phyloP scores from a whole-genome alignment of 2,113 vertebrate genomes.

The Proteles cristata region DNA sequence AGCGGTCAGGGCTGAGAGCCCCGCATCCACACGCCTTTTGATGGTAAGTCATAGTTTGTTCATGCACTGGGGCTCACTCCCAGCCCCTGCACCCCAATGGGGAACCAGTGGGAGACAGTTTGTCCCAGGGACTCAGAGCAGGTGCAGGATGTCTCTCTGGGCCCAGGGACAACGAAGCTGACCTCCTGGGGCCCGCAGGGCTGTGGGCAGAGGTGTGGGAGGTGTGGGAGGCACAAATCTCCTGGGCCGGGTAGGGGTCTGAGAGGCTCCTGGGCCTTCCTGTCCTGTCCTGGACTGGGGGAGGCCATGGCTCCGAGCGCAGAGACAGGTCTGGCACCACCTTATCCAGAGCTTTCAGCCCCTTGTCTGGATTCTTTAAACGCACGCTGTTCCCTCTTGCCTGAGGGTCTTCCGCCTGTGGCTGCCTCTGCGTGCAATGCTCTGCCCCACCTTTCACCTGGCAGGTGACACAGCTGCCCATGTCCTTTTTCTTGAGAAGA shows the following conservation, averaged over 20 bases:
- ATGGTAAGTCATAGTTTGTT: background rate
- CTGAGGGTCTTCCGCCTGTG: fast-evolving
- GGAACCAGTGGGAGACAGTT: background rate
- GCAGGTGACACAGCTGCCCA: fast-evolving
- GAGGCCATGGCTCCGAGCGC: background rate
- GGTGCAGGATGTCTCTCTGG: background rate
- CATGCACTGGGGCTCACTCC: background rate
- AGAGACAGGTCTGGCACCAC: background rate
- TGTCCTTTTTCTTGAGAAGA: background rate
- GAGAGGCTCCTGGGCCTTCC: background rate
- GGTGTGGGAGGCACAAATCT: background rate
- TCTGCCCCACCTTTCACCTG: too few relatives aligned
- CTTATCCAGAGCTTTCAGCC: background rate
- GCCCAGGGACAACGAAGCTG: background rate
- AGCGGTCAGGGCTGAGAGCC: background rate
- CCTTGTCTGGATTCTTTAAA: background rate
- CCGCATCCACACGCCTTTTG: background rate
- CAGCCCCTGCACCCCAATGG: background rate
- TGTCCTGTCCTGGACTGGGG: background rate
- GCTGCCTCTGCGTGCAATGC: fast-evolving
- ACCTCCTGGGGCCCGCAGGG: background rate
- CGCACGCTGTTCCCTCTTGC: fast-evolving
- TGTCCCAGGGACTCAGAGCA: background rate
- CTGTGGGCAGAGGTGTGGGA: background rate
- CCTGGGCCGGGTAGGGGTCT: background rate